Evolutionary conservation across 2,113 vertebrate species (phyloP).

Genomic region (Phalacrocorax aristotelis): DNA sequence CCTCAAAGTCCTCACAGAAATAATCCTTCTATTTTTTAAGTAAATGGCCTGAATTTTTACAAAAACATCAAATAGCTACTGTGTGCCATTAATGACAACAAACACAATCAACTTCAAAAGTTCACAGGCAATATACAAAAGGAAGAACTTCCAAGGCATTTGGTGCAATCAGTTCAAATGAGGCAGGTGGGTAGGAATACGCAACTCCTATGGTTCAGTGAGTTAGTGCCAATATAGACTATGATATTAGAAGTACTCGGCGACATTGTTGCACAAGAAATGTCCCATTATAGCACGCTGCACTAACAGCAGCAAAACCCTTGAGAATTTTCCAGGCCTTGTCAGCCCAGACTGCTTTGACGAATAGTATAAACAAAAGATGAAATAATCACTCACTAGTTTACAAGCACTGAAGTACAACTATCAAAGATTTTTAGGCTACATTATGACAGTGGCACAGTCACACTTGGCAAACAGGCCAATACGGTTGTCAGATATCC

Average conservation of each 20-base stretch:
- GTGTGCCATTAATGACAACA: not conserved
- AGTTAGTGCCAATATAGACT: not conserved
- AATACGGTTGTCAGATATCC: not conserved
- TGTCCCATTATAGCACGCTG: not conserved
- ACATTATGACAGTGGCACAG: not conserved
- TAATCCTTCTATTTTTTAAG: not conserved
- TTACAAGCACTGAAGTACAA: conserved; percentile 11
- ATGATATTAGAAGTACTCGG: not conserved
- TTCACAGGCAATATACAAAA: not conserved
- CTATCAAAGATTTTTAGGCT: not conserved
- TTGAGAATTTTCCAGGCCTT: conserved; percentile 19
- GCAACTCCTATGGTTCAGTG: not conserved
- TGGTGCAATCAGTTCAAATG: not conserved
- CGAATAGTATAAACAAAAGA: not conserved
- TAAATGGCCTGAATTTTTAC: not conserved
- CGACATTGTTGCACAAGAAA: not conserved
- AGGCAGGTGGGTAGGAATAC: not conserved
- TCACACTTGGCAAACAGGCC: not conserved
- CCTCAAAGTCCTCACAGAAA: not conserved
- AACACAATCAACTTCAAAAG: not conserved
- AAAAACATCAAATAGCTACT: not conserved
- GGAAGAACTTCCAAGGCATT: conserved; percentile 1
- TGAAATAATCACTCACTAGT: conserved; percentile 11
- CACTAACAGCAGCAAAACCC: conserved; percentile 21
- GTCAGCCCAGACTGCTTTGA: not conserved